Base-by-base conservation (phyloP, 2,888 invertebrate species). In the Macaria liturata region DNA sequence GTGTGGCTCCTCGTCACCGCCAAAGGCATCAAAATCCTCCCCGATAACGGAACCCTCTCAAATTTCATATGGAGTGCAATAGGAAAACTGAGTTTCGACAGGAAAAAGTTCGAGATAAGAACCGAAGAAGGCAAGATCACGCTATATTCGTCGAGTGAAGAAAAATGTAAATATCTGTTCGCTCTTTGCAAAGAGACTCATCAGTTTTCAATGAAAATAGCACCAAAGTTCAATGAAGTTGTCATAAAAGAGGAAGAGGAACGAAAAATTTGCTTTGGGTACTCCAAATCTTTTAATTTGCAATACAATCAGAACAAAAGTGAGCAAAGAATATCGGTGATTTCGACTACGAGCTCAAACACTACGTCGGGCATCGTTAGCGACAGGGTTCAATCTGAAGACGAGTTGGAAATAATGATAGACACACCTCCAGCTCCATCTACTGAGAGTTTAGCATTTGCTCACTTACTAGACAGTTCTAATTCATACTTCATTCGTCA, bases 311-410 rank as follows among this genome's bases (percentile, higher is more conserved):
- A 94, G 69, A 94, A 93, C 71, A 94, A 95, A 76, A 94, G 92
- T 64, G 96, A 97, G 83, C 97, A 97, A 84, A 94, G 97, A 72
- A 96, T 96, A 80, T 97, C 97, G 56, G 96, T 98, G 37, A 97
- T 98, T 78, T 97, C 97, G 60, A 97, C 96, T 75, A 97, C 98
- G 45, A 98, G 98, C 75, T 98, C 98, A n/a, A 98, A 98, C 80
- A 98, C 98, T 44, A 98, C 98, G 32, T 98, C 98, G 37, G 98
- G 98, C 59, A 98, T 98, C 71, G 98, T 98, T 47, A 98, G 98
- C 83, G 98, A 98, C 84, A 95, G 98, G 69, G 97, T 98, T 56
- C 98, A 98, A 82, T 98, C 97, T 55, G 96, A 98, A 89, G 98
- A 98, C 80, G 98, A 98, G 86, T 94, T 97, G 76, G 97, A 97